Evolutionary conservation across 2,797 vertebrate species (phyloP).

Genomic region (Gorsachius magnificus): DNA sequence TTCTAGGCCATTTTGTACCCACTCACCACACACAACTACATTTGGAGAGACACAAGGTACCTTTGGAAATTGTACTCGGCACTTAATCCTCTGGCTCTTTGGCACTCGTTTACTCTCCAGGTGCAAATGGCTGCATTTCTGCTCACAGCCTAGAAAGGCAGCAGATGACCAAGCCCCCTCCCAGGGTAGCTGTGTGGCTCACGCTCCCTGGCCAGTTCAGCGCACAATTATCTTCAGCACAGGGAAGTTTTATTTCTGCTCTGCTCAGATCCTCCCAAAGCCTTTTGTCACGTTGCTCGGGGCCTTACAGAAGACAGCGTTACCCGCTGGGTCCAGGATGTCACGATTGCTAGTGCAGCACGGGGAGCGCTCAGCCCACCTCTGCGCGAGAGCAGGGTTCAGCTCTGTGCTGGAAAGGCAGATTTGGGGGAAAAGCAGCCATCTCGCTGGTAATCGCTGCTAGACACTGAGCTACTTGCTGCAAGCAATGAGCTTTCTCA

Average conservation of each 20-base stretch:
- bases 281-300: neutral
- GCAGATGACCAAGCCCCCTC: neutral
- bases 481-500: neutral
- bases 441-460: neutral
- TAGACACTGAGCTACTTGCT: neutral
- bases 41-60: neutral
- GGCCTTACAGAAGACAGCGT: neutral
- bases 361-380: neutral
- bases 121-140: constrained; percentile 1
- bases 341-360: neutral
- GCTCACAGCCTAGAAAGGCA: neutral
- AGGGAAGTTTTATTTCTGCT: neutral
- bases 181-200: neutral
- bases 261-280: neutral
- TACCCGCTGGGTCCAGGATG: neutral
- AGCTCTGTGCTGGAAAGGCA: neutral
- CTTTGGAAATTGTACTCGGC: neutral
- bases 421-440: neutral
- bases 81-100: neutral
- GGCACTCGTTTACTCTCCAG: neutral
- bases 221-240: neutral
- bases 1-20: neutral
- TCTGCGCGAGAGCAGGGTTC: neutral
- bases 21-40: neutral
- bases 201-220: neutral